Evolutionary conservation across 2,888 invertebrate species (phyloP), one percentile per base, ranked within the genome.

Genomic region (Nipponacmea schrenckii): DNA sequence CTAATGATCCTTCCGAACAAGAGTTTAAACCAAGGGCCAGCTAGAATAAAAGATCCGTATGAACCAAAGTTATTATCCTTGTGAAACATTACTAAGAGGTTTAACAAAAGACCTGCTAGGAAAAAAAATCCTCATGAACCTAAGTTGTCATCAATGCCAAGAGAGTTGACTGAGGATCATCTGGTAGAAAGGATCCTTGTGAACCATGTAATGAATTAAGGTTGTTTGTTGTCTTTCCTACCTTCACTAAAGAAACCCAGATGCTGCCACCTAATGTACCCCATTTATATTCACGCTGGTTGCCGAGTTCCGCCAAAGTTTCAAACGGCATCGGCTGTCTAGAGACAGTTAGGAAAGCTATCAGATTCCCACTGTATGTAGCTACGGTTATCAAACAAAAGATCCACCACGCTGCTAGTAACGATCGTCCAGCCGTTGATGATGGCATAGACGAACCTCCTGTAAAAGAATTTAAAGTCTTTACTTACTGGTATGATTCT

Each of bases 361-460:
- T 84, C 12, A 86, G 81, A 71, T 85, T 86, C 0, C 86, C 85
- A 26, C 85, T 82, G 76, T 86, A 86, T 0, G 83, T 85, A 15
- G 83, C 84, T 4, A 81, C 83, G 27, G 85, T 77, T 1, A 84
- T 79, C n/a, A 86, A 81, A 24, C 79, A 79, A 64, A 84, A 83
- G 15, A 84, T 62, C 81, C 83, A 81, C 81, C 82, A 84, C 62
- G 78, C 79, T 20, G 81, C 80, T 39, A 83, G 74, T 67, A 85
- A 70, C 10, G 83, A 81, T 8, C 84, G 78, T 2, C 82, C 81
- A 12, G 83, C 79, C 15, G 76, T 74, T 4, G 85, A 82, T 4
- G 73, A 74, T 2, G 84, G 84, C 31, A 83, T 72, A 48, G 76
- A 73, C 20, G 77, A 75, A 1, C 84, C 84, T 24, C 84, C 84